Evolutionary conservation across 2,888 invertebrate species (phyloP), one percentile per base, ranked within the genome.

Genomic region (Lasioglossum zephyrum): DNA sequence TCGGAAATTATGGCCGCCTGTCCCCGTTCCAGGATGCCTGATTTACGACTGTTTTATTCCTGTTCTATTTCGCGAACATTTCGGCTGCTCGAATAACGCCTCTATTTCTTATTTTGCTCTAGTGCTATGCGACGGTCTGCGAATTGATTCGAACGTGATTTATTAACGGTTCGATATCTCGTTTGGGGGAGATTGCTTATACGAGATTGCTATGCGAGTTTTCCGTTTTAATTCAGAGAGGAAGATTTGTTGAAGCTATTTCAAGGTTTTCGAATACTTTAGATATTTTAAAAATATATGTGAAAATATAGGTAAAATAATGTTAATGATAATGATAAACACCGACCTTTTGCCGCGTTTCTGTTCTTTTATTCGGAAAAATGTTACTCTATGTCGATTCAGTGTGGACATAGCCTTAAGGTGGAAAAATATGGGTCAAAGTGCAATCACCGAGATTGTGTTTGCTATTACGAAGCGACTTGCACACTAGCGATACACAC

Each of bases 31-130:
- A n/a, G 9, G 3, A 69, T 69, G 9, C 22, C 36, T 69, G 69
- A 69, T 69, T 41, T 69, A 69, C 69, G 69, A 39, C 11, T 4
- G 39, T 69, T 69, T 69, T 69, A 69, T 69, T 41, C 39, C 11
- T n/a, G 22, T 18, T 11, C 39, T 39, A 11, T 69, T n/a, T 39
- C 39, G 22, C 39, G 39, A 39, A 39, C 41, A 22, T 39, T 69
- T 11, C 11, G 16, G 16, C 60, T 26, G n/a, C 36, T 41, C 13
- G 36, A 66, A 41, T 69, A 69, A 69, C 1, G 39, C 11, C 22
- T 1, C 0, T 31, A 22, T 39, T n/a, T 69, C 69, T 39, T 69
- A n/a, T 69, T 41, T 39, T 69, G 16, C 60, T 31, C 60, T 31
- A 0, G n/a, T 13, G 57, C 9, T 1, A 9, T 1, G 60, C 31